Evolutionary conservation across 2,888 invertebrate genomes (phyloP), one percentile per base, ranked within the genome.

Genomic region (Zhengitettix transpicula): DNA sequence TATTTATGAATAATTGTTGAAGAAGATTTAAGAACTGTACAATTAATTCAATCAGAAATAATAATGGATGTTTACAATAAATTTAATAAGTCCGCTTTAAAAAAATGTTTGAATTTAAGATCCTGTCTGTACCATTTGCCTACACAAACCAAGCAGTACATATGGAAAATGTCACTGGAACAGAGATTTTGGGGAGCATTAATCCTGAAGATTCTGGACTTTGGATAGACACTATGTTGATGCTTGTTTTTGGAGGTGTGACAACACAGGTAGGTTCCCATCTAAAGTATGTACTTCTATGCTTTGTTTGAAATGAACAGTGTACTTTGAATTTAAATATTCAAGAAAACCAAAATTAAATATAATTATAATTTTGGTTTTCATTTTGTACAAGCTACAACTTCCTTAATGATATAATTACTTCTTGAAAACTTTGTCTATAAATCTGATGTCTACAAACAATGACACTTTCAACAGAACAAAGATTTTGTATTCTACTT

Each of bases 211-310:
- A 78, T 61, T 68, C 74, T 42, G 77, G 76, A 9, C 72, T 73
- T 56, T 83, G 81, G 76, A 67, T 79, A 56, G 84, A 84, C 68
- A 74, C 74, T 57, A 78, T 77, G 68, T 72, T 84, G 41, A 72
- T 83, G 55, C 73, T 83, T 40, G 73, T 81, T 28, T 81, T 84
- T 65, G 84, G 84, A 14, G 83, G 84, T 42, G 83, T 84, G 65
- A 83, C 83, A 28, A 84, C 82, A 81, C 82, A 85, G 80, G 81
- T 81, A 67, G 64, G 59, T 15, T 58, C 52, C 17, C 17, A 40
- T 61, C 55, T 42, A 28, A n/a, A 59, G 52, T 40, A 55, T 58
- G 54, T 52, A 17, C 28, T 40, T 61, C 55, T 40, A 28, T 17
- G 57, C 52, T 42, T 56, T 10, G 1, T 40, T 42, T 28, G n/a